Conservation (phyloP, 2,888 invertebrate species). For the Empis livida region DNA sequence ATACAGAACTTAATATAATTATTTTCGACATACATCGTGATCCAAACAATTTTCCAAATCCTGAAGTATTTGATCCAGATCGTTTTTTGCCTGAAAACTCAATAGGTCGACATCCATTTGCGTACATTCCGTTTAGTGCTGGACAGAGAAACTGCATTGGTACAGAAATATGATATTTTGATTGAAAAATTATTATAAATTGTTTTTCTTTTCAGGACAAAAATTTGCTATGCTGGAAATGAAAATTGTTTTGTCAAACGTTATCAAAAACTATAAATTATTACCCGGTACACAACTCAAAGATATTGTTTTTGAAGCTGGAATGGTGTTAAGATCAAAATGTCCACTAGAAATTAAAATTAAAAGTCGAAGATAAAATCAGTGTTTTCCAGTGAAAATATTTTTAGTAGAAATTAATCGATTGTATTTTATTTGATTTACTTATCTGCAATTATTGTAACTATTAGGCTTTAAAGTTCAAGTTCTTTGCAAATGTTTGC, state of each 20-base stretch:
- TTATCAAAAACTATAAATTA: conserved; percentile 41
- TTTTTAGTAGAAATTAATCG: no score
- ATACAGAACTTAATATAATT: conserved; percentile 40
- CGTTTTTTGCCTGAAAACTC: conserved; percentile 50
- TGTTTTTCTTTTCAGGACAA: conserved; percentile 35
- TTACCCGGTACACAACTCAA: conserved; percentile 37
- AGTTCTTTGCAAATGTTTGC: no score
- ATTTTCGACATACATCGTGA: conserved; percentile 53
- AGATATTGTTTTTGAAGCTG: conserved; percentile 34
- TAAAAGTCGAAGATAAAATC: no score
- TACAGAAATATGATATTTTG: no score
- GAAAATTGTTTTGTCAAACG: conserved; percentile 42
- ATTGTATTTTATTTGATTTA: no score
- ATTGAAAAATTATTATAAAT: no score
- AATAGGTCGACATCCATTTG: conserved; percentile 43
- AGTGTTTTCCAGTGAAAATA: no score
- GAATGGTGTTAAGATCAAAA: conserved; percentile 38
- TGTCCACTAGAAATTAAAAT: conserved; percentile 26
- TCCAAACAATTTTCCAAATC: conserved; percentile 49
- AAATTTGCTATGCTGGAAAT: conserved; percentile 53
- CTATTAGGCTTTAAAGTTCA: no score
- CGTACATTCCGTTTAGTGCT: conserved; percentile 54
- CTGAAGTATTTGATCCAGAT: conserved; percentile 43
- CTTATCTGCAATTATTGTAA: no score
- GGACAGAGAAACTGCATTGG: conserved; percentile 52